phyloP scores from a whole-genome alignment of 2,113 vertebrate species.

The Chaetorhynchus papuensis region DNA sequence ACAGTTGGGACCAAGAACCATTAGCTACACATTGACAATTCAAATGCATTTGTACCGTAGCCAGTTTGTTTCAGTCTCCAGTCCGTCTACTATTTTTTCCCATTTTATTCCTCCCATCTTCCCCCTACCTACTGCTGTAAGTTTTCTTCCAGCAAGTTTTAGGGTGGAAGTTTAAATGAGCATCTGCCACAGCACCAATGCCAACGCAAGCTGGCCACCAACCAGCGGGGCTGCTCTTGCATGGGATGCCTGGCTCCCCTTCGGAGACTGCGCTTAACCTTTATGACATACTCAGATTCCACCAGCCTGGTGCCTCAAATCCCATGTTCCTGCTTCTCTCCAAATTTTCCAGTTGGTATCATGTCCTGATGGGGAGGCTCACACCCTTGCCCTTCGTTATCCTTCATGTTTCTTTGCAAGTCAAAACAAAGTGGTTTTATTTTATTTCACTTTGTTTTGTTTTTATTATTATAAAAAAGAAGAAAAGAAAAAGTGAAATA shows the following conservation, averaged over 20 bases:
- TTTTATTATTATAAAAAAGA: neutral
- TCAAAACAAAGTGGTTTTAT: neutral
- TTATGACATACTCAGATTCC: slow-evolving; percentile 32
- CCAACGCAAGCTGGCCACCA: slow-evolving; percentile 28
- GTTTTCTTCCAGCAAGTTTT: slow-evolving; percentile 52
- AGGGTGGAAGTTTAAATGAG: slow-evolving; percentile 77
- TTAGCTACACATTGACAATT: neutral
- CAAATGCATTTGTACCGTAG: neutral
- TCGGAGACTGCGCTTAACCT: slow-evolving; percentile 35
- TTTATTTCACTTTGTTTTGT: neutral
- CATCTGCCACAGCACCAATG: slow-evolving; percentile 75
- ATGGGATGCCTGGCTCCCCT: slow-evolving; percentile 48
- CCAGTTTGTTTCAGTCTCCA: neutral
- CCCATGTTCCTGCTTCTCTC: slow-evolving; percentile 14
- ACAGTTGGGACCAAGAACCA: neutral
- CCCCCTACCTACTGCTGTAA: neutral
- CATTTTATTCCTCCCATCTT: neutral
- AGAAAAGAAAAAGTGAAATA: fast-evolving
- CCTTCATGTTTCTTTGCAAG: neutral
- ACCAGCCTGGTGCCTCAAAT: slow-evolving; percentile 42
- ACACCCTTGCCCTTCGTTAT: neutral
- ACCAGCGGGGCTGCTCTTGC: slow-evolving; percentile 42
- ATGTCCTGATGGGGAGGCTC: neutral
- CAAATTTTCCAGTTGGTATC: slow-evolving; percentile 63
- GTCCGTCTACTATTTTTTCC: neutral